Evolutionary conservation across 2,113 vertebrate species (phyloP), one percentile per base, ranked within the genome.

Genomic region (Carassius gibelio): DNA sequence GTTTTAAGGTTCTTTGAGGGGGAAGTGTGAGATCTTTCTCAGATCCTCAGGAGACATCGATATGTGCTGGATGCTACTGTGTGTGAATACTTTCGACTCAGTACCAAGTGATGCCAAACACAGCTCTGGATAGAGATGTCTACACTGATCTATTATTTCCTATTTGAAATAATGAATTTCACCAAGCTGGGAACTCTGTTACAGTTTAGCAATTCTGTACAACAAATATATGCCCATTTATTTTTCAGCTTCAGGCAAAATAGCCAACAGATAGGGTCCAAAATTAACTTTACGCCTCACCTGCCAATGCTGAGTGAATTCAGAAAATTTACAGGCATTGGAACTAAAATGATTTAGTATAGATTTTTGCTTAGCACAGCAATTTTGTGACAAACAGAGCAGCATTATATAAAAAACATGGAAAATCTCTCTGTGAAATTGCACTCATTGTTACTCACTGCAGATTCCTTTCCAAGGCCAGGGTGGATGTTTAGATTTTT

Each of bases 21-120:
- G 87, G 87, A 86, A 88, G 87, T 88, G 81, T 52, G 26, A 57
- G 38, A 80, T 76, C 66, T 79, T 76, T 8, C 26, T 34, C 48
- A 34, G 19, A 38, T 69, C 34, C 55, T 68, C 79, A 77, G 17
- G 48, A 81, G 83, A 76, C 21, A 21, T 66, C 71, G 64, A 57
- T 78, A 48, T 66, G 71, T 83, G 62, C 50, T 68, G n/a, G 14
- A 30, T 66, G 75, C 10, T 52, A 77, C 50, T 77, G 74, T 64
- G 81, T 77, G 74, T 64, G 81, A 52, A 42, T 55, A 50, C 74
- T 79, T 74, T 50, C 30, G 57, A 34, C 83, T 76, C 23, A 17
- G 52, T 13, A 38, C 26, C 21, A 76, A 61, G 57, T 3, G 57
- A 88, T 85, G 83, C 87, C 83, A 85, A 84, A 34, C 61, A 17